Percentiles rank a stretch among this genome's conserved stretches.
phyloP scores from a whole-genome alignment of 2,113 vertebrate genomes.

The Chaetorhynchus papuensis region DNA sequence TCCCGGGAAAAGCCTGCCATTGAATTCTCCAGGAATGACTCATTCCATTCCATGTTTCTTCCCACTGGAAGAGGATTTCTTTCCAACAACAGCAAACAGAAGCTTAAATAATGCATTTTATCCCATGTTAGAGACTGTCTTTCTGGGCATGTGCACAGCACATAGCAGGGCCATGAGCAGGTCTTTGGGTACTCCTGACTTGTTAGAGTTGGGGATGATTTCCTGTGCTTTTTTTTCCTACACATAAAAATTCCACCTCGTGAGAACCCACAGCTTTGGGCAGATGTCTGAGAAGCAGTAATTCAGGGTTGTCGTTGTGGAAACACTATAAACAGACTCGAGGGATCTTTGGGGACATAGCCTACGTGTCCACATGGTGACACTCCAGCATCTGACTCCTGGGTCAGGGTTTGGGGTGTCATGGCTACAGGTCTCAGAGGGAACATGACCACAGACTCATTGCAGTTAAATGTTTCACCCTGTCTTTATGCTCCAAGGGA shows the following conservation, averaged over 20 bases:
- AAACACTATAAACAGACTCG: not conserved
- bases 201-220: not conserved
- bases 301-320: not conserved
- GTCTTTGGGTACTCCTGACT: not conserved
- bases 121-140: not conserved
- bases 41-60: conserved; percentile 59
- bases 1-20: conserved; percentile 23
- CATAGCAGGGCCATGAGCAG: not conserved
- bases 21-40: conserved; percentile 56
- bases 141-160: not conserved
- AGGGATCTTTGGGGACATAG: not conserved
- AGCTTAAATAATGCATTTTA: conserved; percentile 25
- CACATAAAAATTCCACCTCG: not conserved
- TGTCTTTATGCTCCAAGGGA: not conserved
- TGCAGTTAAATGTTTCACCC: not conserved
- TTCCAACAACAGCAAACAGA: conserved; percentile 41
- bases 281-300: not conserved
- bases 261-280: not conserved
- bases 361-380: accelerated
- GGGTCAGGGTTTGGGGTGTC: not conserved
- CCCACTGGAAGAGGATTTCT: conserved; percentile 32
- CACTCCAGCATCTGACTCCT: not conserved
- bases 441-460: not conserved
- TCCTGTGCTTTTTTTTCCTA: not conserved
- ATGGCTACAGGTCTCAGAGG: not conserved